Conservation (phyloP, 2,797 vertebrate genomes). For the Anomalospiza imberbis region DNA sequence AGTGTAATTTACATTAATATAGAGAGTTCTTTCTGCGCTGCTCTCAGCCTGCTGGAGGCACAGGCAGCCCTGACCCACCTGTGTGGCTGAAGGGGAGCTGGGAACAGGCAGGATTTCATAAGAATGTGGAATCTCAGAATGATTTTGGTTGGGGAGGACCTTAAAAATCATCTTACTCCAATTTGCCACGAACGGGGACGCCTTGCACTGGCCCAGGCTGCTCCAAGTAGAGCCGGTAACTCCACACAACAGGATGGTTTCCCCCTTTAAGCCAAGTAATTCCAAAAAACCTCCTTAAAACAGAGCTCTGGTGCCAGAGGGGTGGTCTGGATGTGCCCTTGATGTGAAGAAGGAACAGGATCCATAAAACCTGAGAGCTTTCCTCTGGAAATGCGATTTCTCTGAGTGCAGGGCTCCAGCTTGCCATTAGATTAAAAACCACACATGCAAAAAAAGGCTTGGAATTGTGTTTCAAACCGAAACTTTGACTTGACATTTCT, state of each 20-base stretch:
- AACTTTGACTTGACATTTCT: constrained; percentile 36
- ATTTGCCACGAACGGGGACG: neutral
- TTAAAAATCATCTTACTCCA: neutral
- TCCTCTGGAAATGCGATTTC: neutral
- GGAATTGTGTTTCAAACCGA: neutral
- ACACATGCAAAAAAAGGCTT: neutral
- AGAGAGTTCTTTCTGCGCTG: neutral
- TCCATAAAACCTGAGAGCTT: neutral
- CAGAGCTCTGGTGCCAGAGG: neutral
- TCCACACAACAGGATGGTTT: neutral
- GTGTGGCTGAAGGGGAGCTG: too few species aligned
- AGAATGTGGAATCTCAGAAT: accelerated
- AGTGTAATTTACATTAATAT: neutral
- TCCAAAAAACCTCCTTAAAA: neutral
- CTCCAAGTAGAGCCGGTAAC: neutral
- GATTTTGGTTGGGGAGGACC: neutral
- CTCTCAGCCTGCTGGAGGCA: neutral
- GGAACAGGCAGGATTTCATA: too few species aligned
- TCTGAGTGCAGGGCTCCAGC: neutral
- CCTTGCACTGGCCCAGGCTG: neutral
- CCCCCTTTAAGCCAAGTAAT: neutral
- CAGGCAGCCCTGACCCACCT: neutral
- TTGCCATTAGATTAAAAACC: neutral
- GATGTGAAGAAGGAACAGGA: neutral
- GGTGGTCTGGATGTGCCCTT: neutral